phyloP scores from a whole-genome alignment of 2,888 invertebrate species.

The Tenthredo mesomela region DNA sequence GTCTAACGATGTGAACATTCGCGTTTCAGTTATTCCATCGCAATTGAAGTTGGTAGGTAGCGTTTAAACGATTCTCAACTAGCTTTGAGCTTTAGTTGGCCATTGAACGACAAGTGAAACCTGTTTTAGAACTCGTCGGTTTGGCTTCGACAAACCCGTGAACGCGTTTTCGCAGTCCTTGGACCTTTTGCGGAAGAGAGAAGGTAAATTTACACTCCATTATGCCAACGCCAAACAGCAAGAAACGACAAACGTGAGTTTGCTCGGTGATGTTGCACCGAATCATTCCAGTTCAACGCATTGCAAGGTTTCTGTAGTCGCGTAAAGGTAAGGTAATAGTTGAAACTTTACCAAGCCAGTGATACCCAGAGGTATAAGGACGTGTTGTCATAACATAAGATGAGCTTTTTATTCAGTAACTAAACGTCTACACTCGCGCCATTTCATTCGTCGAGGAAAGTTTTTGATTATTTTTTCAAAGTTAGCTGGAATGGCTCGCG shows the following conservation, averaged over 20 bases:
- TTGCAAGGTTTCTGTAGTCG: constrained; percentile 2
- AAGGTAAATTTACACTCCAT: constrained; percentile 45
- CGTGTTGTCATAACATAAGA: constrained; percentile 2
- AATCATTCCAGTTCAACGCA: constrained; percentile 34
- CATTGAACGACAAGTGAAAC: constrained; percentile 28
- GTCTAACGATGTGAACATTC: constrained; percentile 29
- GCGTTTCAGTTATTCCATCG: constrained; percentile 32
- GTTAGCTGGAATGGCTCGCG: neutral
- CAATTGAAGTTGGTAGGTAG: constrained; percentile 34
- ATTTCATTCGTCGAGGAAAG: neutral
- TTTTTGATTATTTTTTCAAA: neutral
- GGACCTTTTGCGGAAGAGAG: constrained; percentile 16
- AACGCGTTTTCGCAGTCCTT: constrained; percentile 43
- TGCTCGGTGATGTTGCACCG: constrained; percentile 15
- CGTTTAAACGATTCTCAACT: constrained; percentile 42
- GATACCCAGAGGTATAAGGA: neutral
- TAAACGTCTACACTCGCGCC: neutral
- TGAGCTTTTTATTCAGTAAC: neutral
- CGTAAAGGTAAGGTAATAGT: constrained; percentile 5
- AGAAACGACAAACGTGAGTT: constrained; percentile 28
- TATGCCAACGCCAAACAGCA: constrained; percentile 34
- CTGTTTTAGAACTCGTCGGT: constrained; percentile 25
- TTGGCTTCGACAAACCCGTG: constrained; percentile 36
- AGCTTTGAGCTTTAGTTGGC: neutral
- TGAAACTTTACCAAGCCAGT: neutral